phyloP scores from a whole-genome alignment of 2,113 vertebrate genomes.

The Gymnobelideus leadbeateri region DNA sequence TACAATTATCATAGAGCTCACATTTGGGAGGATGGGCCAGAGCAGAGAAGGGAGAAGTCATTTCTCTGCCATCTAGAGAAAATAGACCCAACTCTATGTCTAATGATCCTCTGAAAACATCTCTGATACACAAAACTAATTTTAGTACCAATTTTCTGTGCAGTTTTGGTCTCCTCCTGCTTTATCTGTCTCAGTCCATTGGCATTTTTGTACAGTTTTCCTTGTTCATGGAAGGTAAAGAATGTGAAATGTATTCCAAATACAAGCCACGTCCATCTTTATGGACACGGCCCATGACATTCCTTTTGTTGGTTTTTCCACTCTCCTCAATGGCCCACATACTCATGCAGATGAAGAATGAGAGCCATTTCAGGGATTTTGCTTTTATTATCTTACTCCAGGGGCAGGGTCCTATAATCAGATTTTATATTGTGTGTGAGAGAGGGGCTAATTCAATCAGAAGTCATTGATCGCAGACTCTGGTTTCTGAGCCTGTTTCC shows the following conservation, averaged over 20 bases:
- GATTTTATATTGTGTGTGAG: constrained; percentile 38
- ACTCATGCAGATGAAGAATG: constrained; percentile 77
- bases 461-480: constrained; percentile 78
- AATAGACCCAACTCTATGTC: neutral
- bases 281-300: constrained; percentile 67
- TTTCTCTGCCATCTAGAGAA: neutral
- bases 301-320: constrained; percentile 74
- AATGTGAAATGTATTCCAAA: constrained; percentile 51
- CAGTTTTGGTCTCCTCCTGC: constrained; percentile 28
- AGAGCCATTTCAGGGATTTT: constrained; percentile 71
- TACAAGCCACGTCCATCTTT: constrained; percentile 65
- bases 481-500: constrained; percentile 72
- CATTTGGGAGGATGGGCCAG: neutral
- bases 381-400: constrained; percentile 79
- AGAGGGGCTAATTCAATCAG: constrained; percentile 62
- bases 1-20: neutral
- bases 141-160: constrained; percentile 26
- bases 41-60: neutral
- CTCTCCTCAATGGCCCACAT: constrained; percentile 58
- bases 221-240: constrained; percentile 50
- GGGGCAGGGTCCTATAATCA: constrained; percentile 74
- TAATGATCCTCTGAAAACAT: neutral
- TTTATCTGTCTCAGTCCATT: constrained; percentile 2
- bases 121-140: neutral
- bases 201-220: constrained; percentile 64